A percentile compares a stretch with the other conserved stretches of the same genome.
phyloP scores from a whole-genome alignment of 2,888 invertebrate species.

The Cylloceria caligata region DNA sequence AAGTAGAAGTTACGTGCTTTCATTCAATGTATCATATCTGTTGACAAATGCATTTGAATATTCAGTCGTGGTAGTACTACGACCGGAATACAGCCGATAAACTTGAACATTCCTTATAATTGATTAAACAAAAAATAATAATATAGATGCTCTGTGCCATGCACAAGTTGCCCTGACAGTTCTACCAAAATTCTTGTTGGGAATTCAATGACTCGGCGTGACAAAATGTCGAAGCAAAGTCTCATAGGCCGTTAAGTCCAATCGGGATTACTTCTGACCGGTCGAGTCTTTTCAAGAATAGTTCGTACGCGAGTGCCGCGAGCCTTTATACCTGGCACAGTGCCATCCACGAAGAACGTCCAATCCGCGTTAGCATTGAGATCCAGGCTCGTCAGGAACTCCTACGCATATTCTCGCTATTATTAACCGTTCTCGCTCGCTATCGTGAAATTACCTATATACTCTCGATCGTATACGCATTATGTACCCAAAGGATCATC shows the following conservation, averaged over 20 bases:
- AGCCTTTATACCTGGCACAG: conserved; percentile 62
- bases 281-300: conserved; percentile 63
- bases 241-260: conserved; percentile 36
- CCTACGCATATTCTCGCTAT: conserved; percentile 66
- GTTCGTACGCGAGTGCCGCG: conserved; percentile 56
- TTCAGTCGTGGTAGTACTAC: conserved; percentile 15
- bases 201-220: not conserved
- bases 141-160: not conserved
- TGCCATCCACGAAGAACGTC: conserved; percentile 52
- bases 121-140: not conserved
- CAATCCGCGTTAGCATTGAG: conserved; percentile 54
- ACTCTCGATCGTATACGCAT: not conserved
- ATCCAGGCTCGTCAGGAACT: conserved; percentile 66
- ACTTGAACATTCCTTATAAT: conserved; percentile 36
- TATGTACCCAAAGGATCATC: conserved; percentile 20
- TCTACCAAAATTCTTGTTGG: not conserved
- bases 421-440: conserved; percentile 55
- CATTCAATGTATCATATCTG: not conserved
- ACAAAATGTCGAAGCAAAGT: conserved; percentile 37
- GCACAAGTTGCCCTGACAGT: not conserved
- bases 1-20: not conserved
- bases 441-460: conserved; percentile 38
- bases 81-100: conserved; percentile 71
- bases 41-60: conserved; percentile 17
- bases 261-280: conserved; percentile 59